Conservation (phyloP, 2,113 vertebrate species). For the Labrus mixtus region DNA sequence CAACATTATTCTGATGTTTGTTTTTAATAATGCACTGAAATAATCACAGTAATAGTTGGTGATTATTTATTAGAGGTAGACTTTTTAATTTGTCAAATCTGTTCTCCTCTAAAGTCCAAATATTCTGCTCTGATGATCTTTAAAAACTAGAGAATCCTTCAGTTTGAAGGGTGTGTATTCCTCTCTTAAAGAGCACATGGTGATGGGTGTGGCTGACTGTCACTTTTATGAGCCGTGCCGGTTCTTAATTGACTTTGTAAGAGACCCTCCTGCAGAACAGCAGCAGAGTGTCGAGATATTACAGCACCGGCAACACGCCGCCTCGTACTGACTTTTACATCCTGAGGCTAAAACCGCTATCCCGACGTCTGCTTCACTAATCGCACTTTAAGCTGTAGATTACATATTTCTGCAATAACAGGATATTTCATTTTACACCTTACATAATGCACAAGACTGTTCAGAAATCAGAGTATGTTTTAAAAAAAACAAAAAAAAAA, state of each 20-base stretch:
- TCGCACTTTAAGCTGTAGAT: conserved; percentile 1
- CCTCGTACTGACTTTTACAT: conserved; percentile 26
- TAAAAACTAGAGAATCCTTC: too few relatives aligned
- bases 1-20: too few relatives aligned
- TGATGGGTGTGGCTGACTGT: conserved; percentile 54
- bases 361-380: conserved; percentile 22
- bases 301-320: conserved; percentile 3
- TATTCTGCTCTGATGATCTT: too few relatives aligned
- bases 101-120: too few relatives aligned
- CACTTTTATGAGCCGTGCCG: conserved; percentile 62
- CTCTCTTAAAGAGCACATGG: neutral
- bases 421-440: neutral
- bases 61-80: too few relatives aligned
- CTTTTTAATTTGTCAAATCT: too few relatives aligned
- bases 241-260: conserved; percentile 56
- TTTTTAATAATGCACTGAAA: too few relatives aligned
- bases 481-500: too few relatives aligned
- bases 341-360: conserved; percentile 22
- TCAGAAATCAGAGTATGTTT: neutral
- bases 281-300: conserved; percentile 30
- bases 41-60: too few relatives aligned
- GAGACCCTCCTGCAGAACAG: conserved; percentile 30
- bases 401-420: neutral
- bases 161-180: too few relatives aligned
- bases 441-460: neutral